These are phyloP conservation scores for Menidia menidia DNA, from an alignment of 2,797 vertebrate species.

Conservation along the genomic window DNA sequence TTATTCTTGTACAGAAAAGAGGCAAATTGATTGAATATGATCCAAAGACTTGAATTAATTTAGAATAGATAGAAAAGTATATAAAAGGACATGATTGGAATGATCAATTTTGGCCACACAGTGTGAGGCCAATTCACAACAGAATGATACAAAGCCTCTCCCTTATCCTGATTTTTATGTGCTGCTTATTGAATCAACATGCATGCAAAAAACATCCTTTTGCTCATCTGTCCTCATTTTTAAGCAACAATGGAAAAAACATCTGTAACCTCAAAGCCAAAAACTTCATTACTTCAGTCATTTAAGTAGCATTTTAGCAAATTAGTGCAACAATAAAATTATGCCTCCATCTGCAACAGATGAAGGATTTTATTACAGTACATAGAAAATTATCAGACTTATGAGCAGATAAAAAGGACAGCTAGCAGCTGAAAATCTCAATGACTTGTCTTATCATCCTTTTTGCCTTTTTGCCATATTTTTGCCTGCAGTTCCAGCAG, in stretches of 20 bases:
- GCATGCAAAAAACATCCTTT: no score
- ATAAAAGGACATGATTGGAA: no score
- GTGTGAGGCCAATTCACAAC: neutral
- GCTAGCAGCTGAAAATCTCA: neutral
- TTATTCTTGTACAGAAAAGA: neutral
- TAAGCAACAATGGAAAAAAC: no score
- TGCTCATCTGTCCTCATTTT: no score
- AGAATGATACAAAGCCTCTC: constrained; percentile 6
- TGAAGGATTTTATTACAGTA: constrained; percentile 9
- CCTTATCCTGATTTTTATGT: neutral
- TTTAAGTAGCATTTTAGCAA: constrained; percentile 14
- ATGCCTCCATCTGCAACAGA: constrained; percentile 4
- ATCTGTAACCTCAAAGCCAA: no score
- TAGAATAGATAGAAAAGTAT: no score
- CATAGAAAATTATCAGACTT: neutral
- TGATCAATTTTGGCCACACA: no score
- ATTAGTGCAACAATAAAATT: constrained; percentile 1
- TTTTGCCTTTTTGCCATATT: neutral
- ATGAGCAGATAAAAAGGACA: neutral
- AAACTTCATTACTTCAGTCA: neutral
- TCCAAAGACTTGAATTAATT: neutral
- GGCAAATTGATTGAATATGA: neutral
- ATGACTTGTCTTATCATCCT: neutral
- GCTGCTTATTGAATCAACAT: neutral
- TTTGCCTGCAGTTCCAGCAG: constrained; percentile 89